phyloP scores from a whole-genome alignment of 2,797 vertebrate species.

The Enteromius anoplus region DNA sequence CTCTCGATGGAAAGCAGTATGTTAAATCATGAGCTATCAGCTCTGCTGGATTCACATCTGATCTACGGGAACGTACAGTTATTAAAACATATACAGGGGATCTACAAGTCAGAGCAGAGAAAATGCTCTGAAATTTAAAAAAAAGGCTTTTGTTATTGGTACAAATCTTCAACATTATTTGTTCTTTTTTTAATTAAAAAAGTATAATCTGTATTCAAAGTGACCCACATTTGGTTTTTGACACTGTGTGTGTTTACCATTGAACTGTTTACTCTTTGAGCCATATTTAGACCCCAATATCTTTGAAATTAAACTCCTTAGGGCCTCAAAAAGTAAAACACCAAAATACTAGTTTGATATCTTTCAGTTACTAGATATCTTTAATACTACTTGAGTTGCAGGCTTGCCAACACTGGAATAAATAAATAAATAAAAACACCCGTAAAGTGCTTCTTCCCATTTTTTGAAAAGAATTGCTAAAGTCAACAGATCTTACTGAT shows the following conservation, averaged over 20 bases:
- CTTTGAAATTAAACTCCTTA: not conserved
- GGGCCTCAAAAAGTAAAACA: not conserved
- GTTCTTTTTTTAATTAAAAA: too few relatives aligned
- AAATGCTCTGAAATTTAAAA: not conserved
- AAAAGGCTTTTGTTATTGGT: not conserved
- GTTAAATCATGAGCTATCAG: conserved; percentile 1
- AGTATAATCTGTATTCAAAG: too few relatives aligned
- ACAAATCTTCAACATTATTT: too few relatives aligned
- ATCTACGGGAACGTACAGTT: not conserved
- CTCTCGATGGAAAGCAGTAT: not conserved
- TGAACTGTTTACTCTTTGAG: too few relatives aligned
- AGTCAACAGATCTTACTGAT: not conserved
- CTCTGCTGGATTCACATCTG: not conserved
- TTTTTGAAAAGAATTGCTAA: too few relatives aligned
- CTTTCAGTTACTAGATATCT: too few relatives aligned
- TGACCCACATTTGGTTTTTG: too few relatives aligned
- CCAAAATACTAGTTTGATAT: too few relatives aligned
- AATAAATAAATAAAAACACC: too few relatives aligned
- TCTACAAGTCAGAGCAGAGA: not conserved
- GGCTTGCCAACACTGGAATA: too few relatives aligned
- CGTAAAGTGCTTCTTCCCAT: too few relatives aligned
- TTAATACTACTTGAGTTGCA: not conserved
- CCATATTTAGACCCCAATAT: not conserved
- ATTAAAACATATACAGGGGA: not conserved
- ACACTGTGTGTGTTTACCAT: too few relatives aligned